phyloP scores from a whole-genome alignment of 1,140 invertebrate genomes.

The Pectinophora gossypiella region DNA sequence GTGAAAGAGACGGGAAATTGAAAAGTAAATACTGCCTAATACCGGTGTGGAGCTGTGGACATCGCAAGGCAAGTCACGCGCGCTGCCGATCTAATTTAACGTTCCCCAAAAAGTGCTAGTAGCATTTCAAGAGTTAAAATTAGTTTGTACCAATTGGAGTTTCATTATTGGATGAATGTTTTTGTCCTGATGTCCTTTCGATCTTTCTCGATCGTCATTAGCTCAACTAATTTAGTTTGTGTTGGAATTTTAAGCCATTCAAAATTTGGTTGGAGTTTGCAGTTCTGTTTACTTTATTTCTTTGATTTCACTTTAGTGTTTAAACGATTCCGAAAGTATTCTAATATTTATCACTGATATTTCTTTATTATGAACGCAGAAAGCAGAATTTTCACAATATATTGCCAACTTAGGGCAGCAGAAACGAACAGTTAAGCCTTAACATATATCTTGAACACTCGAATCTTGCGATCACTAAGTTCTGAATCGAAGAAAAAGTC shows the following conservation, averaged over 20 bases:
- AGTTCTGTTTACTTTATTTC: background rate
- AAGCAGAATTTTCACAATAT: no score
- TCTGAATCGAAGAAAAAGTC: slow-evolving; percentile 3
- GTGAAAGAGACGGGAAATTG: slow-evolving; percentile 26
- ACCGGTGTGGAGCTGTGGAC: slow-evolving; percentile 27
- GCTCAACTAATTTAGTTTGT: background rate
- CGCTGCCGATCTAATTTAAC: slow-evolving; percentile 52
- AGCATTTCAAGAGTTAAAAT: slow-evolving; percentile 44
- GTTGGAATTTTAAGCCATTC: background rate
- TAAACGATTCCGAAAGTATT: no score
- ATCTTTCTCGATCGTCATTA: background rate
- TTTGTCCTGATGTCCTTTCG: background rate
- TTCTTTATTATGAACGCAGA: no score
- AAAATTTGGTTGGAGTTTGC: no score
- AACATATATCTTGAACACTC: background rate
- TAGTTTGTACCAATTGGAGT: slow-evolving; percentile 31
- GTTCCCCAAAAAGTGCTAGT: slow-evolving; percentile 50
- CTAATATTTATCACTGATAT: no score
- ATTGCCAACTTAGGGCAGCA: no score
- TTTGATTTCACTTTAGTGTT: background rate
- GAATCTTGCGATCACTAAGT: background rate
- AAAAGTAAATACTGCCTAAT: slow-evolving; percentile 41
- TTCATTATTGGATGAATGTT: background rate
- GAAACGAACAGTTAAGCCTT: no score
- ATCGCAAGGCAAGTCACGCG: slow-evolving; percentile 40